Percentiles rank a stretch among this genome's conserved stretches.
Evolutionary conservation across 1,140 invertebrate genomes (phyloP).

Genomic region (Agrypnia vestita): DNA sequence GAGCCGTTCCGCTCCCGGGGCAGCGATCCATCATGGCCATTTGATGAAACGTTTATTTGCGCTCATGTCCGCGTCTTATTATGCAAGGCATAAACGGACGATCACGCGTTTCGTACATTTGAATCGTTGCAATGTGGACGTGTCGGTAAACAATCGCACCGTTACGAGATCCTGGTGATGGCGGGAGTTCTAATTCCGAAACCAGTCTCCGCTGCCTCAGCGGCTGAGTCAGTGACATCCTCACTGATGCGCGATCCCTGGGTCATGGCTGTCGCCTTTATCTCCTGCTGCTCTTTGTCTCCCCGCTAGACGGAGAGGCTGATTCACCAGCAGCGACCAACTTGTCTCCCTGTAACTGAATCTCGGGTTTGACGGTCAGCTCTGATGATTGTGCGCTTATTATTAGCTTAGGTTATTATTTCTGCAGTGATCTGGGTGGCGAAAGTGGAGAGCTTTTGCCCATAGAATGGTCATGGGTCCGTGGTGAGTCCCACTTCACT

Average conservation of each 20-base stretch:
- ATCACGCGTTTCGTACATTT: slow-evolving; percentile 19
- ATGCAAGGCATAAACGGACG: not conserved
- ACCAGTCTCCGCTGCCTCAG: not conserved
- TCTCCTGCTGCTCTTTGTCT: not conserved
- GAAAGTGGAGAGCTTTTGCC: too few species aligned
- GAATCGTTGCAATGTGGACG: not conserved
- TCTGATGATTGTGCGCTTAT: slow-evolving; percentile 30
- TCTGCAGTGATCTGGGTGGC: too few species aligned
- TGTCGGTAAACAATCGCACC: not conserved
- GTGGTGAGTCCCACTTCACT: too few species aligned
- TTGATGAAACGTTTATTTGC: too few species aligned
- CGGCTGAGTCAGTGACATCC: not conserved
- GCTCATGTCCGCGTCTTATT: not conserved
- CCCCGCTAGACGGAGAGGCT: too few species aligned
- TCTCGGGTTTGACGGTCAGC: slow-evolving; percentile 7
- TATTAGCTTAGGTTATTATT: slow-evolving; percentile 8
- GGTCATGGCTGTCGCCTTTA: not conserved
- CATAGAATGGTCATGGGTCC: too few species aligned
- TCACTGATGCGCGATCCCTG: not conserved
- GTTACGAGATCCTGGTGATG: not conserved
- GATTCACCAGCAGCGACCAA: not conserved
- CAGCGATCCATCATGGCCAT: too few species aligned
- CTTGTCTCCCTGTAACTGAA: slow-evolving; percentile 20
- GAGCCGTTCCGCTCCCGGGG: too few species aligned
- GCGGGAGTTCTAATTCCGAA: not conserved